Percentiles rank a stretch among this genome's conserved stretches.
These are phyloP conservation scores for Ylistrum balloti DNA, from an alignment of 1,140 invertebrate species.

Conservation along the genomic window DNA sequence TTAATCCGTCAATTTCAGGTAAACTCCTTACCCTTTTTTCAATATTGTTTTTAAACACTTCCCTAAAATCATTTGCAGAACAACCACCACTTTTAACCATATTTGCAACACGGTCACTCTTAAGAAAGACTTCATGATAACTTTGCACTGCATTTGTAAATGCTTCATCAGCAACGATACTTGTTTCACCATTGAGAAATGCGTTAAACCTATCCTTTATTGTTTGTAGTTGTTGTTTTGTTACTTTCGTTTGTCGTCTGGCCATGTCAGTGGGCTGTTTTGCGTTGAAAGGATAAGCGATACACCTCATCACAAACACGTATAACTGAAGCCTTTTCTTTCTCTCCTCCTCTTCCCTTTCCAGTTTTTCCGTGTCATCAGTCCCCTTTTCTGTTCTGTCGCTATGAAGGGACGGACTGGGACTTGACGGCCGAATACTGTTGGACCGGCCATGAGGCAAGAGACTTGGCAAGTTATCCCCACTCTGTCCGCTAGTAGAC, in stretches of 20 bases:
- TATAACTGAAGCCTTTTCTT: constrained; percentile 92
- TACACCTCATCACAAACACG: constrained; percentile 98
- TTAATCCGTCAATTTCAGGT: constrained; percentile 99
- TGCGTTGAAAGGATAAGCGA: constrained; percentile 99
- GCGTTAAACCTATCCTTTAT: constrained; percentile 97
- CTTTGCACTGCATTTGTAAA: constrained; percentile 99
- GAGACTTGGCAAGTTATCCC: constrained; percentile 82
- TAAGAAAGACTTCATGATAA: constrained; percentile 98
- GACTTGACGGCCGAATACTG: constrained; percentile 90
- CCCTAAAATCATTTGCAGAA: constrained; percentile 98
- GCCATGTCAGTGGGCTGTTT: constrained; percentile 99
- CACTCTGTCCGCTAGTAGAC: constrained; percentile 83
- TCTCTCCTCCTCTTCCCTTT: constrained; percentile 81
- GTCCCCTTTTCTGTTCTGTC: constrained; percentile 85
- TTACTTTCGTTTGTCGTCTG: constrained; percentile 90
- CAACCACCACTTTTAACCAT: constrained; percentile 99
- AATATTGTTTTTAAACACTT: constrained; percentile 98
- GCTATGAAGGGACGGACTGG: constrained; percentile 91
- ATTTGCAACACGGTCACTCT: constrained; percentile 96
- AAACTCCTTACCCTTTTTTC: constrained; percentile 98
- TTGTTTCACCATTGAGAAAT: constrained; percentile 90
- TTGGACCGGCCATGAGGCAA: constrained; percentile 80
- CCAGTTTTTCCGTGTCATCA: constrained; percentile 79
- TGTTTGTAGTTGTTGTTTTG: constrained; percentile 96
- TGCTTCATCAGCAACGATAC: constrained; percentile 98